Percentiles rank a stretch among this genome's conserved stretches.
These are phyloP conservation scores for Grapholita molesta DNA, from an alignment of 1,140 invertebrate genomes.

Conservation along the genomic window DNA sequence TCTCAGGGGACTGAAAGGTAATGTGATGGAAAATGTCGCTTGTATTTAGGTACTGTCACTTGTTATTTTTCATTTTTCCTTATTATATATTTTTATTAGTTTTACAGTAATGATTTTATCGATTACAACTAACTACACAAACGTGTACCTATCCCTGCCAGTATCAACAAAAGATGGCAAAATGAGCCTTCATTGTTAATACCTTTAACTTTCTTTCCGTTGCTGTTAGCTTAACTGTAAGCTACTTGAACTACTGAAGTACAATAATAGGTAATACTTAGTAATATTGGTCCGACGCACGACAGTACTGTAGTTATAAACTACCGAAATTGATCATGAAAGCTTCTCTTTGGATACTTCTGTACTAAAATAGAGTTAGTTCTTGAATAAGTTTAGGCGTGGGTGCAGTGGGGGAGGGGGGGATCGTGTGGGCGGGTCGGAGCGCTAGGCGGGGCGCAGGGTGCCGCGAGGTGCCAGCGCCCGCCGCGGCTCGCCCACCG, in stretches of 20 bases:
- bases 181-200: too few relatives aligned
- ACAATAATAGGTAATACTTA: too few relatives aligned
- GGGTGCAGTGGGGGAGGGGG: slow-evolving; percentile 51
- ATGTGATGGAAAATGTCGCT: neutral
- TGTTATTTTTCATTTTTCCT: neutral
- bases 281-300: too few relatives aligned
- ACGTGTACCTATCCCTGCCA: too few relatives aligned
- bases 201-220: too few relatives aligned
- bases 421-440: slow-evolving; percentile 54
- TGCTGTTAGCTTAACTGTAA: too few relatives aligned
- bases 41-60: neutral
- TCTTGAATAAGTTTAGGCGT: slow-evolving; percentile 26
- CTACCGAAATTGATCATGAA: neutral
- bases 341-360: neutral
- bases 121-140: neutral
- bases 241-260: neutral
- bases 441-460: slow-evolving; percentile 61
- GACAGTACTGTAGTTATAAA: too few relatives aligned
- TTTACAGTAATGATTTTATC: neutral
- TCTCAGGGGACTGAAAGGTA: neutral
- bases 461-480: slow-evolving; percentile 56
- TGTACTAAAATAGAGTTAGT: neutral
- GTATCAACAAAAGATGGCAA: too few relatives aligned
- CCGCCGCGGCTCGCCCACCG: slow-evolving; percentile 53
- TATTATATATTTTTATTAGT: neutral